Base-by-base conservation (phyloP, 2,113 vertebrate species). In the Eurypyga helias region DNA sequence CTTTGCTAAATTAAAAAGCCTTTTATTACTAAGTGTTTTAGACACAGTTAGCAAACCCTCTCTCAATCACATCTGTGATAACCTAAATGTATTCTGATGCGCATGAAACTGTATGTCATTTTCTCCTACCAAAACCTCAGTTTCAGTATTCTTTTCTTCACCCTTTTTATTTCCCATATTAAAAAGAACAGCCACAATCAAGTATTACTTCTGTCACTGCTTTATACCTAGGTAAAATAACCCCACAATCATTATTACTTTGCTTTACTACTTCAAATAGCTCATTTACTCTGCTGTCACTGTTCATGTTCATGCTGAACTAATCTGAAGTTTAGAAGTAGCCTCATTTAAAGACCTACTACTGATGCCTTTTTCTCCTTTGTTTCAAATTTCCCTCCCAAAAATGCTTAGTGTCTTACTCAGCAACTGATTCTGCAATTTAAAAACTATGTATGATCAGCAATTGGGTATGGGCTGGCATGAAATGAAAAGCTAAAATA, bases 11-110 rank as follows among this genome's bases (percentile, higher is more conserved):
- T 95, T 94, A 96, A 91, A 97, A 94, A 95, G 49, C 61, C 72
- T 85, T 96, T 95, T 95, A 94, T 94, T 96, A 95, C 89, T 82
- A 96, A 94, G 84, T 82, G 65, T 76, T 95, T 96, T 87, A 95
- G 91, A 94, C 52, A 95, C 45, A 91, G 91, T 87, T 94, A 97
- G 65, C 77, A 96, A 95, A 94, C 57, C 81, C 91, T 45, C 66
- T 90, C 81, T 95, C 96, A 93, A 48, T 96, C 89, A 93, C 73
- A 84, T 85, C 81, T 79, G 36, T 80, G 79, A 92, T 86, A 94
- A 86, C 48, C 41, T 78, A 69, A 91, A 82, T 0, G 0, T 43
- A 85, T 78, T 89, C 16, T 5, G 41, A 81, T 73, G 62, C 41
- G 86, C 54, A 73, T 45, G 64, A 96, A 95, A 86, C 31, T 17